A percentile compares a stretch with the other conserved stretches of the same genome.
These are phyloP conservation scores for Macrophya annulata DNA, from an alignment of 2,888 invertebrate genomes.

Conservation along the genomic window DNA sequence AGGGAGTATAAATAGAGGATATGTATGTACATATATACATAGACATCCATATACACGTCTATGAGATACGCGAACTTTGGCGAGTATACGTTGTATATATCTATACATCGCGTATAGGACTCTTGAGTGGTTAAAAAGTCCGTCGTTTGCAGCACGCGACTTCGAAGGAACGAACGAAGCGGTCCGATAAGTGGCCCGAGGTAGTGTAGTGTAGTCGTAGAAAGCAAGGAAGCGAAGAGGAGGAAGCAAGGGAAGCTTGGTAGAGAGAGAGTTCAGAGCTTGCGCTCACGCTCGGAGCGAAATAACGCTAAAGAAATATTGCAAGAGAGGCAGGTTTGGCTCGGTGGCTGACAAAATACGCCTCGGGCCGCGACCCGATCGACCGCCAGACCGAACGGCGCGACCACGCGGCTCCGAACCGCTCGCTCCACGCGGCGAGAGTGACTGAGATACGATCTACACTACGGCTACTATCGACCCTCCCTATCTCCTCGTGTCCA, in stretches of 20 bases:
- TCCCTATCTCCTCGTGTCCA: slow-evolving; percentile 25
- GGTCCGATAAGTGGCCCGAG: slow-evolving; percentile 12
- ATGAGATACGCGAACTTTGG: neutral
- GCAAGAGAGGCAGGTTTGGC: slow-evolving; percentile 5
- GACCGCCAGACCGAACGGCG: slow-evolving; percentile 52
- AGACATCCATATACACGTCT: neutral
- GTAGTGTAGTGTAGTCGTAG: slow-evolving; percentile 1
- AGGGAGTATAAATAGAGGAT: no score
- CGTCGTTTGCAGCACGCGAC: slow-evolving; percentile 32
- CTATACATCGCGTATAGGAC: neutral
- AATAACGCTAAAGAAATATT: slow-evolving; percentile 9
- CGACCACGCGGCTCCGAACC: slow-evolving; percentile 45
- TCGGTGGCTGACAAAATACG: slow-evolving; percentile 26
- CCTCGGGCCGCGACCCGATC: slow-evolving; percentile 37
- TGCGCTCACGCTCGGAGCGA: neutral
- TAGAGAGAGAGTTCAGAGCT: neutral
- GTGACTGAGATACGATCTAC: slow-evolving; percentile 53
- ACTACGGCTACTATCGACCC: slow-evolving; percentile 43
- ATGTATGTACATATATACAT: neutral
- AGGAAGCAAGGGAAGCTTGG: neutral
- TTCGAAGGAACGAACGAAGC: neutral
- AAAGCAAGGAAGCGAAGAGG: neutral
- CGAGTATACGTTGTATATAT: neutral
- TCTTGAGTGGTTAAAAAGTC: slow-evolving; percentile 22
- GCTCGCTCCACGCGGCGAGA: slow-evolving; percentile 35